Conservation (phyloP, 2,113 vertebrate genomes). For the Otis tarda region DNA sequence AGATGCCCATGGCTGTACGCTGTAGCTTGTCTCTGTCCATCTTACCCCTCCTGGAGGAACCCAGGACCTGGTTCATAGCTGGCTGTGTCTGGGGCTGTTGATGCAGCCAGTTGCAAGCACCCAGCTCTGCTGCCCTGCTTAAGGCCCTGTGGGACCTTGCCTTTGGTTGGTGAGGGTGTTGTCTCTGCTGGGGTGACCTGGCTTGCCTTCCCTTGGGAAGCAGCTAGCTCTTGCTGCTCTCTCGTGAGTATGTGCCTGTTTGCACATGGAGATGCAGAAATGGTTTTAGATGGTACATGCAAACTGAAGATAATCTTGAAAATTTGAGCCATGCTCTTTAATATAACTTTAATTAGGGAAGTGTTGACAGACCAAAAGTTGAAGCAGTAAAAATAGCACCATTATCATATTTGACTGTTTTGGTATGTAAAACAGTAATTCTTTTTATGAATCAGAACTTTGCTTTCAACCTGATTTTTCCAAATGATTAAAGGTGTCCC, state of each 20-base stretch:
- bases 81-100: not conserved
- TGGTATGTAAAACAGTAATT: not conserved
- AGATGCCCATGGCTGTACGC: fast-evolving
- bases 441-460: not conserved
- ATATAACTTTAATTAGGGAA: not conserved
- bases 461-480: not conserved
- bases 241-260: not conserved
- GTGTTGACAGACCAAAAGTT: not conserved
- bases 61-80: not conserved
- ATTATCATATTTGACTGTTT: not conserved
- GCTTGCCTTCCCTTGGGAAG: not conserved
- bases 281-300: not conserved
- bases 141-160: not conserved
- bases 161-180: not conserved
- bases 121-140: not conserved
- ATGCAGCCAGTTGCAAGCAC: not conserved
- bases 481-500: not conserved
- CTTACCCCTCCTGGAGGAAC: not conserved
- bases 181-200: not conserved
- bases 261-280: not conserved
- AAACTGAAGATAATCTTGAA: not conserved
- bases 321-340: not conserved
- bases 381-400: not conserved
- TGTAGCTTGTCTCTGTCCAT: not conserved
- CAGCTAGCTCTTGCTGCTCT: not conserved